A percentile compares a stretch with the other conserved stretches of the same genome.
Evolutionary conservation across 2,113 vertebrate genomes (phyloP).

Genomic region (Daubentonia madagascariensis): DNA sequence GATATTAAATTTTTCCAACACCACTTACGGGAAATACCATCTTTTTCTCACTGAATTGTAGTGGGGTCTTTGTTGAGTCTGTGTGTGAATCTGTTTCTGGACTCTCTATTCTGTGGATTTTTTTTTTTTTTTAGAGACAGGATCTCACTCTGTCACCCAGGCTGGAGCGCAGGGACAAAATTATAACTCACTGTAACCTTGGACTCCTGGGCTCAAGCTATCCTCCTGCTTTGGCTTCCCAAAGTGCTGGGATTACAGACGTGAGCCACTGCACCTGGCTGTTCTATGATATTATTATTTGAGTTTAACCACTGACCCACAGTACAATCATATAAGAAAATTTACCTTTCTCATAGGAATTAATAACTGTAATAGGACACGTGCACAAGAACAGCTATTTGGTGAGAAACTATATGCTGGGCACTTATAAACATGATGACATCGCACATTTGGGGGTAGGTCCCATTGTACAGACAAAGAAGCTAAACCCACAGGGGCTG

Average conservation of each 20-base stretch:
- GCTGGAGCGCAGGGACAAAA: too few relatives aligned
- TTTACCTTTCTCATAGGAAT: neutral
- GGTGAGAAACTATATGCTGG: neutral
- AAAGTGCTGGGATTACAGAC: too few relatives aligned
- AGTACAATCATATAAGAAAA: fast-evolving
- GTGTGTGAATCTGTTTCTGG: neutral
- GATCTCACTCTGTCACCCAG: too few relatives aligned
- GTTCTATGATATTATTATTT: neutral
- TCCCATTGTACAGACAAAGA: neutral
- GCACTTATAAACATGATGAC: neutral
- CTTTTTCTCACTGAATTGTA: neutral
- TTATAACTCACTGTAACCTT: too few relatives aligned
- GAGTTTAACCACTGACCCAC: neutral
- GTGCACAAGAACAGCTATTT: neutral
- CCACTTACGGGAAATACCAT: neutral
- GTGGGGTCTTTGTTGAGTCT: too few relatives aligned
- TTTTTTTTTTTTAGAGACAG: too few relatives aligned
- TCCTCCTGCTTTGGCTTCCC: too few relatives aligned
- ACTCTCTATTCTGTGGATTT: neutral
- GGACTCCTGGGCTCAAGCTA: too few relatives aligned
- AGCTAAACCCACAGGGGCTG: neutral
- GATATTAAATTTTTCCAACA: neutral
- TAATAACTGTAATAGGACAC: fast-evolving
- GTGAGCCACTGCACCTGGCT: too few relatives aligned
- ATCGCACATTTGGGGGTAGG: too few relatives aligned